Conservation (phyloP, 1,140 invertebrate genomes). For the Oedothorax gibbosus region DNA sequence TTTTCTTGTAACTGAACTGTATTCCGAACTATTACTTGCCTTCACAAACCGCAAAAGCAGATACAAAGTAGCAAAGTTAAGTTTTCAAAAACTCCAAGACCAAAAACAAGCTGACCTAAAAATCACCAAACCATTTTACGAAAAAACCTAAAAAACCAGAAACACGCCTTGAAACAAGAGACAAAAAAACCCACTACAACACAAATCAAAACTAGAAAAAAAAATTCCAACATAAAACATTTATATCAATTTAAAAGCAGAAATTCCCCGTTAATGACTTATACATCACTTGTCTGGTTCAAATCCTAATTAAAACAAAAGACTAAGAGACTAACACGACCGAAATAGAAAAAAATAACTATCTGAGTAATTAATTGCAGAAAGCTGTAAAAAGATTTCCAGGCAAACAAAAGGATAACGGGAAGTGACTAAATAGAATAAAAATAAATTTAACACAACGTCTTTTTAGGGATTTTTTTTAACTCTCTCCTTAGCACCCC, state of each 20-base stretch:
- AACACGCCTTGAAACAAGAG: too few relatives aligned
- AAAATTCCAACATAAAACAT: constrained; percentile 41
- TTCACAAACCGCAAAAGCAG: too few relatives aligned
- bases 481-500: constrained; percentile 8
- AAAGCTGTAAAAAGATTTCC: constrained; percentile 43
- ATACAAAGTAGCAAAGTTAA: too few relatives aligned
- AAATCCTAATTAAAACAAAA: constrained; percentile 59
- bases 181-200: too few relatives aligned
- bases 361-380: constrained; percentile 49
- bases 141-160: constrained; percentile 8
- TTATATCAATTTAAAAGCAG: constrained; percentile 52
- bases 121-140: constrained; percentile 23
- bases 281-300: constrained; percentile 57
- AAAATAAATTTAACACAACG: constrained; percentile 49
- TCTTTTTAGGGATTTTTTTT: constrained; percentile 1
- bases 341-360: constrained; percentile 22
- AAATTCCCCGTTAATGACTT: constrained; percentile 53
- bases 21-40: too few relatives aligned
- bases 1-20: too few relatives aligned
- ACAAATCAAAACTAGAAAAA: too few relatives aligned
- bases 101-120: constrained; percentile 7
- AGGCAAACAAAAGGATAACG: constrained; percentile 35
- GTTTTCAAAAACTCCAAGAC: too few relatives aligned
- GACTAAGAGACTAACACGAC: constrained; percentile 3
- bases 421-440: constrained; percentile 36